Percentiles rank a stretch among this genome's conserved stretches.
These are phyloP conservation scores for Lepidurus arcticus DNA, from an alignment of 1,140 invertebrate species.

Conservation along the genomic window DNA sequence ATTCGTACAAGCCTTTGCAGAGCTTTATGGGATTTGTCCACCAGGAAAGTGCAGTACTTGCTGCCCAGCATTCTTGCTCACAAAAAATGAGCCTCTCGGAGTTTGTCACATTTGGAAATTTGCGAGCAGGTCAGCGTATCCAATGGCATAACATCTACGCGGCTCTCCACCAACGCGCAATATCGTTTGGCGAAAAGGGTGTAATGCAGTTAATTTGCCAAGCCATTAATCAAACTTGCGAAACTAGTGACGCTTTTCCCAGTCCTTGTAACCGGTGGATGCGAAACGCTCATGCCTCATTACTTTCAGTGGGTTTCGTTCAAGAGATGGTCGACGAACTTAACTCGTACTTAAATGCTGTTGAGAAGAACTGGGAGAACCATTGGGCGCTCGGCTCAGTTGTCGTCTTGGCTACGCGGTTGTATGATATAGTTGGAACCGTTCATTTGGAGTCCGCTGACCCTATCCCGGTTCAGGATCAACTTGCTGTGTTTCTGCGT, in stretches of 20 bases:
- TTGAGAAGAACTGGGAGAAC: constrained; percentile 10
- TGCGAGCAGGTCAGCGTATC: constrained; percentile 34
- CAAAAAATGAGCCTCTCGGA: background rate
- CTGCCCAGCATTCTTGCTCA: background rate
- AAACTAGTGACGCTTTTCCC: background rate
- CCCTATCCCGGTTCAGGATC: background rate
- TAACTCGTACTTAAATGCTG: background rate
- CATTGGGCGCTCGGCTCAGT: background rate
- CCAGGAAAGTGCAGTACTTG: background rate
- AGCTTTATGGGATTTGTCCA: constrained; percentile 5
- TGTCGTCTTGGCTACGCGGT: background rate
- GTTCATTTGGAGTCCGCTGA: background rate
- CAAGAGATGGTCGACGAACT: constrained; percentile 22
- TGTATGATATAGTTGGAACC: background rate
- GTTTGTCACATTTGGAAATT: constrained; percentile 31
- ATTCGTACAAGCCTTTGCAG: background rate
- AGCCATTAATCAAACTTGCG: constrained; percentile 33
- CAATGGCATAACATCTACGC: constrained; percentile 35
- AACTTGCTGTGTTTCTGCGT: background rate
- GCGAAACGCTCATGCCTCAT: constrained; percentile 22
- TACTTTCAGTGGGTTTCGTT: constrained; percentile 26
- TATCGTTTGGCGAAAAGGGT: constrained; percentile 31
- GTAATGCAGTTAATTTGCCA: constrained; percentile 35
- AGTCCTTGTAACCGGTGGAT: background rate
- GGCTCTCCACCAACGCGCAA: constrained; percentile 6